Percentiles rank a stretch among this genome's conserved stretches.
These are phyloP conservation scores for Iguana delicatissima DNA, from an alignment of 2,797 vertebrate species.

Conservation along the genomic window DNA sequence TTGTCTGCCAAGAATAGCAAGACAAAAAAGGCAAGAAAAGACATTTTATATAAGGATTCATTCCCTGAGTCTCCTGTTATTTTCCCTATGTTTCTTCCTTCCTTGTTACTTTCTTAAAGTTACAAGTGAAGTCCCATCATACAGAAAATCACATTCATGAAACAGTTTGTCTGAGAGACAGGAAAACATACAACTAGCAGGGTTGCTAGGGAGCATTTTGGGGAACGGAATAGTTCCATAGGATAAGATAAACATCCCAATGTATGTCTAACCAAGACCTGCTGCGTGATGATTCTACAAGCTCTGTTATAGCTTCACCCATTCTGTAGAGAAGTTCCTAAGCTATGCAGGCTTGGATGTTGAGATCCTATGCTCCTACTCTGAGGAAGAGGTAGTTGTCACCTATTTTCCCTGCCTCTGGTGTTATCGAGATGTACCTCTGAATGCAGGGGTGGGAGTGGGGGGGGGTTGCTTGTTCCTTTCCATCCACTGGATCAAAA, in stretches of 20 bases:
- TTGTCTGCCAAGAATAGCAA: constrained; percentile 43
- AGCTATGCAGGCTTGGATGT: background rate
- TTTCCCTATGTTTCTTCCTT: background rate
- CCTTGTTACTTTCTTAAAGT: constrained; percentile 18
- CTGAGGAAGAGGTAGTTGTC: too few species aligned
- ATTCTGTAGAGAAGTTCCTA: background rate
- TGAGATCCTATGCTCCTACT: too few species aligned
- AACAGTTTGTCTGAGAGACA: background rate
- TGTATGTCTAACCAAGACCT: background rate
- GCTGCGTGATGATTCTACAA: background rate
- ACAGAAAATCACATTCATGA: background rate
- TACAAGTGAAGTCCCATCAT: background rate
- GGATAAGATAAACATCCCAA: background rate
- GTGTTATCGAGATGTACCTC: too few species aligned
- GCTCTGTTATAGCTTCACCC: too few species aligned
- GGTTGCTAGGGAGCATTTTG: background rate
- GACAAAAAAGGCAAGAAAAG: background rate
- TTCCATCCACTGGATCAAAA: background rate
- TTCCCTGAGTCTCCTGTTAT: constrained; percentile 51
- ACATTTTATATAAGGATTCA: constrained; percentile 32
- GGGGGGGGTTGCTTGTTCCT: background rate
- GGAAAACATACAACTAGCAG: background rate
- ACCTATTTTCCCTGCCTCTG: too few species aligned
- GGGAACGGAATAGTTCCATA: background rate
- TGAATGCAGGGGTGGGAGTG: too few species aligned